Base-by-base conservation (phyloP, 2,797 vertebrate species). In the Peromyscus attwateri region DNA sequence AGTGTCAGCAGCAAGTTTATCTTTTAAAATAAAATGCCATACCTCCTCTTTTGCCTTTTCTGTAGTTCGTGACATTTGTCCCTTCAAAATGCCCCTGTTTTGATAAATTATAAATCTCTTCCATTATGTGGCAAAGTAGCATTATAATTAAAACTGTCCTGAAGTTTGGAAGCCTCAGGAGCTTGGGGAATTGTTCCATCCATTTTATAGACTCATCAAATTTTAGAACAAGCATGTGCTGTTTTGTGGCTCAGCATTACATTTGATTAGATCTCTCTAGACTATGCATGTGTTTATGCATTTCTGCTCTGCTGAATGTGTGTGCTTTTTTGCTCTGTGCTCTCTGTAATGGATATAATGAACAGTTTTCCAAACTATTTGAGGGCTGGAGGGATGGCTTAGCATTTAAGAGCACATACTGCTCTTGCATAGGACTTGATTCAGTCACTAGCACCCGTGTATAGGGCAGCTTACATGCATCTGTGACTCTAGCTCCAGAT, bases 141-240 rank as follows among this genome's bases (percentile, higher is more conserved):
- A 21, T 87, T 75, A 66, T 84, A 91, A 77, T n/a, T 75, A 88
- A 94, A 80, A 89, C 37, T 60, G 29, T 7, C 71, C 80, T 89
- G 43, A 60, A 49, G 0, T 93, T 70, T 64, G 55, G 95, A 94
- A 79, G 10, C 49, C 40, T 93, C 27, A 0, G 29, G 80, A 95
- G 76, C 70, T 62, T 76, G 27, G 71, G 75, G 3, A 55, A 85
- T 82, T 55, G 14, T 77, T 87, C 71, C 66, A 70, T 88, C 25
- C 14, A 37, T 70, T 97, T 95, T 92, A 92, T 60, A 77, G 40
- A 85, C 79, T 87, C 85, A 43, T 94, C 64, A 94, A 8, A 84
- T 77, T 96, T 96, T 96, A 93, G 25, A 64, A 37, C 16, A 27
- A 97, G 13, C 60, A 37, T 96, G 80, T 94, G 81, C 82, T 81